Evolutionary conservation across 2,797 vertebrate genomes (phyloP).

Genomic region (Cossypha niveicapilla): DNA sequence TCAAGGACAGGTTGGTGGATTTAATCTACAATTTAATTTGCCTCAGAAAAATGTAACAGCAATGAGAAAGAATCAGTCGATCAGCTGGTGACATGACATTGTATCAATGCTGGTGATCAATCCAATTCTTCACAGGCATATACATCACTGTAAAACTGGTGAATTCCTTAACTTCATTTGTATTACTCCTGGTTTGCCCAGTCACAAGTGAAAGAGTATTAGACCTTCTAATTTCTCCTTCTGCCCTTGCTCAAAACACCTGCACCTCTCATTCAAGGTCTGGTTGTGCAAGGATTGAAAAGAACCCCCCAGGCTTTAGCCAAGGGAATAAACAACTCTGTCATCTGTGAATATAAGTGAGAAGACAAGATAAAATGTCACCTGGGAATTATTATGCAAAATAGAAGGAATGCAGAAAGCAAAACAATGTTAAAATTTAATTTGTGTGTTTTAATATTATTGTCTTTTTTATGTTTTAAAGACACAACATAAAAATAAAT

Average conservation of each 20-base stretch:
- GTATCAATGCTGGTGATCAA: neutral
- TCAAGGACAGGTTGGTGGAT: neutral
- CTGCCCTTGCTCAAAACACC: neutral
- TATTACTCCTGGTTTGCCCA: neutral
- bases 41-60: neutral
- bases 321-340: neutral
- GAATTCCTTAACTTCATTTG: neutral
- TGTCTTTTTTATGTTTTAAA: slow-evolving; percentile 51
- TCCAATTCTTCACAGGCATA: neutral
- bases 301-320: neutral
- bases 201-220: neutral
- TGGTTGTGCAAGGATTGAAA: neutral
- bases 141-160: neutral
- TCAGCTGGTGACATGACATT: neutral
- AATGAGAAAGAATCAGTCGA: neutral
- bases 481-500: slow-evolving; percentile 52
- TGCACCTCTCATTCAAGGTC: neutral
- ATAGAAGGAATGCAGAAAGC: neutral
- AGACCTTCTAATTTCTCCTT: neutral
- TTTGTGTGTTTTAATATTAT: slow-evolving; percentile 46
- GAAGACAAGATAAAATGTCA: slow-evolving; percentile 22
- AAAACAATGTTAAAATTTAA: slow-evolving; percentile 38
- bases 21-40: slow-evolving; percentile 1
- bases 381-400: slow-evolving; percentile 36
- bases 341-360: slow-evolving; percentile 8